These are phyloP conservation scores for Rhabdomys dilectus DNA, from an alignment of 2,113 vertebrate genomes.

Conservation along the genomic window DNA sequence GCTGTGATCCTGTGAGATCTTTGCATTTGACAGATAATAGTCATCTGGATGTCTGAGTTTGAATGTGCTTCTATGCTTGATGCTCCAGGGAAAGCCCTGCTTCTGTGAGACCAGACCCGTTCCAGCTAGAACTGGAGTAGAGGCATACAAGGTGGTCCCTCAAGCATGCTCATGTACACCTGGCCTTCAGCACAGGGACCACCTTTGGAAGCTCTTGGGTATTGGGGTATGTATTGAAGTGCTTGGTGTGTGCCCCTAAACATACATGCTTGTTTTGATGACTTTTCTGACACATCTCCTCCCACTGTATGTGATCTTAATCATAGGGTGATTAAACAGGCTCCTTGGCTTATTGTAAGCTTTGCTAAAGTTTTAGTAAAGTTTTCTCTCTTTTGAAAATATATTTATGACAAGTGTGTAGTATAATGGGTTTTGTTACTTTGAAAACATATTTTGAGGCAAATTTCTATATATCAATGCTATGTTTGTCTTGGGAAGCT, in stretches of 20 bases:
- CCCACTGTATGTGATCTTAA: too few relatives aligned
- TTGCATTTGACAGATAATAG: neutral
- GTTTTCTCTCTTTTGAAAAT: neutral
- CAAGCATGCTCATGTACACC: accelerated
- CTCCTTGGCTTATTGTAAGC: neutral
- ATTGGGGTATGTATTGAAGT: neutral
- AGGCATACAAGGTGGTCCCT: accelerated
- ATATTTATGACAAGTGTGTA: neutral
- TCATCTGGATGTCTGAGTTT: neutral
- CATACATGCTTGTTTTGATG: neutral
- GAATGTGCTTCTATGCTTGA: neutral
- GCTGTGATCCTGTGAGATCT: too few relatives aligned
- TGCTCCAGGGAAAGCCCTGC: neutral
- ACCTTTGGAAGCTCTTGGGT: neutral
- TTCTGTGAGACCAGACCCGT: neutral
- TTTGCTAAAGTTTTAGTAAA: neutral
- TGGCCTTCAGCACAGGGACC: neutral
- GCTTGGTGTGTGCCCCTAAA: neutral
- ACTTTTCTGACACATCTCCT: neutral
- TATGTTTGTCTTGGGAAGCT: neutral
- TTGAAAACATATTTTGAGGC: neutral
- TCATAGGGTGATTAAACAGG: too few relatives aligned
- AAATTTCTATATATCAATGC: neutral
- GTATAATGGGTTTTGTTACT: neutral
- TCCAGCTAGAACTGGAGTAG: neutral